Base-by-base conservation (phyloP, 2,797 vertebrate species). In the Phrynocephalus vlangalii region DNA sequence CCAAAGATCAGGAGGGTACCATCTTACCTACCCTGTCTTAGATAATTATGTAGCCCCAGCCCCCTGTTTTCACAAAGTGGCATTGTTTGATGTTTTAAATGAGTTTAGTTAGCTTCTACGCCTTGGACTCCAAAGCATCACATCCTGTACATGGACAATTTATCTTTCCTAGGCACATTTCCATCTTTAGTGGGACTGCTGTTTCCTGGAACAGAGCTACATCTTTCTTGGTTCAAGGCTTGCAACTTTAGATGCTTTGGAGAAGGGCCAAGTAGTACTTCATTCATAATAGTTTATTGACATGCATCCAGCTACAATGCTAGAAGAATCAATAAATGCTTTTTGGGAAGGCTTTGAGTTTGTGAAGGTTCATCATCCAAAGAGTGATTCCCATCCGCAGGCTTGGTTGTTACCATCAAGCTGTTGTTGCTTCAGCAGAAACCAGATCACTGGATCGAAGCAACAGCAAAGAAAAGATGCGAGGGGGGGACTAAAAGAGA, bases 321-420 rank as follows among this genome's bases (percentile, higher is more conserved):
- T 26, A 80, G 56, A 82, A 60, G 33, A 79, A 88, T 66, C 38
- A 84, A 84, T 88, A 73, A 88, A 88, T 84, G n/a, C 56, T 88
- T 79, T 88, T 84, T n/a, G 60, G 73, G 73, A 84, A 52, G n/a
- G 26, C 3, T 26, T 52, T 80, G 68, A 18, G 7, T 72, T n/a
- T 26, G 71, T 66, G 9, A 28, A 5, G 60, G 52, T n/a, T 24
- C 33, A n/a, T 44, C 30, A 71, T 11, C 11, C 3, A 11, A 16
- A 30, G 16, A 30, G 5, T n/a, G 67, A 15, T 33, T 11, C 18
- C 20, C 56, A 63, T 3, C 63, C 24, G 15, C 8, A 18, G 26
- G 24, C 13, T 3, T 56, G 66, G 4, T 8, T 76, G 33, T 76
- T 77, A 33, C 7, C 38, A 48, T 76, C 72, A 33, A 33, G 22